Evolutionary conservation across 2,888 invertebrate species (phyloP), one percentile per base, ranked within the genome.

Genomic region (Orthosia incerta): DNA sequence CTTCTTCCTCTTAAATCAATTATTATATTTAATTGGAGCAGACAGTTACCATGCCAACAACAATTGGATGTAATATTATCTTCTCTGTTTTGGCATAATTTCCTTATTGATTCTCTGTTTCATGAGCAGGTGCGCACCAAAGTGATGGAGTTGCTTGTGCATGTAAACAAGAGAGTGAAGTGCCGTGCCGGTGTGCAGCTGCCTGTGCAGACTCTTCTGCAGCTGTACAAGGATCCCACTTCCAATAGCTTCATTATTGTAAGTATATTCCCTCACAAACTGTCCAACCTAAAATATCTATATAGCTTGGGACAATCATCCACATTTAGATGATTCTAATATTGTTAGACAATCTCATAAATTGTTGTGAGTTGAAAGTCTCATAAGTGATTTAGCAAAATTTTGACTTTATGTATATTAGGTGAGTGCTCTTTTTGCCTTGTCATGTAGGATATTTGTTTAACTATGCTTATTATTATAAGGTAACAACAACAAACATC

Each of bases 91-190:
- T 59, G 13, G 13, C n/a, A 45, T 18, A 12, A 50, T 74, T n/a
- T 46, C n/a, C 15, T 45, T 5, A 50, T 50, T 20, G 15, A 26
- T 46, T 53, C 12, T 26, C 39, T 16, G 39, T 71, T 15, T 66
- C 1, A 12, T 57, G 55, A 7, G 68, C 76, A 96, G 96, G 96
- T 96, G 5, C 94, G 97, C 46, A 97, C 97, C 66, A 97, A 99
- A 98, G 99, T 99, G 18, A 98, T 99, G 97, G 99, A 99, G 92
- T 95, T 99, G 53, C 94, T 99, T 74, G 98, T 99, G 67, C 99
- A 99, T 92, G 98, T 99, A 65, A 99, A 99, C 93, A 98, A 98
- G 92, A 96, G 99, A 76, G 97, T 99, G 45, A 99, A 99, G 92
- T 98, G 98, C 81, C 97, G 99, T 60, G 97, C 98, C 0, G 97